Evolutionary conservation across 64 coral and sea anemone species (phyloP).

Genomic region (Dendronephthya gigantea): DNA sequence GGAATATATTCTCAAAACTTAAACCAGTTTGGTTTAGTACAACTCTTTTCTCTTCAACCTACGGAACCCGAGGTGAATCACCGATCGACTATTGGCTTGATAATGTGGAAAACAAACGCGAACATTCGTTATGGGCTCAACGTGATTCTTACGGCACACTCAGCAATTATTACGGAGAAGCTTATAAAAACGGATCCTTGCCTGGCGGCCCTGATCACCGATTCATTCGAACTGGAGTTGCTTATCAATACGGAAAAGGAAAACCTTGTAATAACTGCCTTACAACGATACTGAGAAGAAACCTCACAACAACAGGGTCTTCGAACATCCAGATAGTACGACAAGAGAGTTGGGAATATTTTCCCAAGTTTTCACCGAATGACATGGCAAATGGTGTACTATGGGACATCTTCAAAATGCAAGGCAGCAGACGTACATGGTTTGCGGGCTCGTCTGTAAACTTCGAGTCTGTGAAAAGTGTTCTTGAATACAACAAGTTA

Average conservation of each 20-base stretch:
- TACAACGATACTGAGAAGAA: not conserved
- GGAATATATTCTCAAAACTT: constrained; percentile 1
- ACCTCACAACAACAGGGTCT: not conserved
- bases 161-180: not conserved
- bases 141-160: constrained; percentile 1
- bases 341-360: constrained; percentile 24
- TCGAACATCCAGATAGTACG: not conserved
- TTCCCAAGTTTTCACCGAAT: constrained; percentile 14
- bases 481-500: constrained; percentile 19
- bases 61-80: not conserved
- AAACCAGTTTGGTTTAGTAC: constrained; percentile 21
- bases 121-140: constrained; percentile 25
- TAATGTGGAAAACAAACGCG: constrained; percentile 12
- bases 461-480: constrained; percentile 36
- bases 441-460: constrained; percentile 29
- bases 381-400: constrained; percentile 12
- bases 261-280: not conserved
- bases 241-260: constrained; percentile 15
- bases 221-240: not conserved
- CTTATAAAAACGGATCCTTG: not conserved
- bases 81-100: constrained; percentile 22
- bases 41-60: constrained; percentile 12
- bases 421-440: constrained; percentile 22
- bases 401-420: constrained; percentile 23
- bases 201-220: not conserved